Base-by-base conservation (phyloP, 2,797 vertebrate species). In the Pampus argenteus region DNA sequence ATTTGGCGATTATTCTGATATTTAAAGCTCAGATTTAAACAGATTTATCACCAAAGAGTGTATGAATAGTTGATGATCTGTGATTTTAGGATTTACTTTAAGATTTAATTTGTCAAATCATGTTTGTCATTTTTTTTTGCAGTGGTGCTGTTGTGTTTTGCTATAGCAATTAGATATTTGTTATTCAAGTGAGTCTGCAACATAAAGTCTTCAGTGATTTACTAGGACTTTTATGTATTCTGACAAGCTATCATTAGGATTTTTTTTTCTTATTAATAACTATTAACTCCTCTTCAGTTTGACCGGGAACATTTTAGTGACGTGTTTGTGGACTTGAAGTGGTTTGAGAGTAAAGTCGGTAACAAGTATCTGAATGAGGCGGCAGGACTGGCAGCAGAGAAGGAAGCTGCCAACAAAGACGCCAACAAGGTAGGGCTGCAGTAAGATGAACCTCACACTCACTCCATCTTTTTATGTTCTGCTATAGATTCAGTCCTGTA, bases 331-430 rank as follows among this genome's bases (percentile, higher is more conserved):
- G 98, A 99, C 88, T 90, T 99, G 55, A 99, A 99, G 89, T 99
- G 98, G 98, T 99, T 99, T 84, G 98, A 99, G 94, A 99, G 98
- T 91, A 99, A 99, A 95, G 96, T 99, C 55, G 97, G 97, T 22
- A 99, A 99, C 93, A 99, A 97, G 91, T 99, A 99, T 88, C 93
- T 99, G 87, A 99, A 99, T 0, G 98, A 99, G 88, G 97, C 97
- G 1, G 98, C 98, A 4, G 98, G 98, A 22, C 82, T 93, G 29
- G 97, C 97, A 71, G 98, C 98, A 20, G 98, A 98, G 83, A 95
- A 96, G 90, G 97, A 98, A 85, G 96, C 97, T 78, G 96, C 84
- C 63, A 90, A 79, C 82, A 94, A 81, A 80, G 91, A 93, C 9
- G 49, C 86, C 48, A 95, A 93, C 49, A 96, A 94, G 94, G 95